Evolutionary conservation across 2,113 vertebrate species (phyloP).

Genomic region (Scomber scombrus): DNA sequence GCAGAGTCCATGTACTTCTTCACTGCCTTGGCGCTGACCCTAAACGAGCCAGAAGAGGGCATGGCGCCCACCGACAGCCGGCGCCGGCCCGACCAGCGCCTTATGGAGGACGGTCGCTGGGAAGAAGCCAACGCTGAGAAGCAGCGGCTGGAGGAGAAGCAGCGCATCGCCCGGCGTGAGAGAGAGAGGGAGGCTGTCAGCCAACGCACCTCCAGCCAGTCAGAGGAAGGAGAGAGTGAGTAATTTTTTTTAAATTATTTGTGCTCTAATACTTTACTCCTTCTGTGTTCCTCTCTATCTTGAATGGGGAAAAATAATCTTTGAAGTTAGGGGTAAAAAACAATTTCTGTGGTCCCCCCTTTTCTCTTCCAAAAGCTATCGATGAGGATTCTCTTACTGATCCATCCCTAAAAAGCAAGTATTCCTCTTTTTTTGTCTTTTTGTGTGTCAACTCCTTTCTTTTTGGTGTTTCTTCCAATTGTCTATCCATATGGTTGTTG

Average conservation of each 20-base stretch:
- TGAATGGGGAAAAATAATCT: constrained; percentile 35
- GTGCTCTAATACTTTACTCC: neutral
- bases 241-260: neutral
- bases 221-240: constrained; percentile 84
- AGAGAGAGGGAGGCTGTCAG: constrained; percentile 89
- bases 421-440: constrained; percentile 50
- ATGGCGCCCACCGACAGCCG: constrained; percentile 95
- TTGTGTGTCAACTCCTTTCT: neutral
- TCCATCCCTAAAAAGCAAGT: constrained; percentile 85
- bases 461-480: neutral
- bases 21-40: constrained; percentile 91
- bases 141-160: constrained; percentile 97
- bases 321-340: constrained; percentile 57
- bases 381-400: constrained; percentile 85
- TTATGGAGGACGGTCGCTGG: constrained; percentile 98
- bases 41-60: constrained; percentile 90
- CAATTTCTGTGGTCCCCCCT: constrained; percentile 59
- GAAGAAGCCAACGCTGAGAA: constrained; percentile 96
- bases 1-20: constrained; percentile 98
- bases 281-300: constrained; percentile 21
- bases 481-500: neutral
- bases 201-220: constrained; percentile 81
- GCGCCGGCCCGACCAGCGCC: constrained; percentile 91
- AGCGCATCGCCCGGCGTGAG: constrained; percentile 88
- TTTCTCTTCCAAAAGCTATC: constrained; percentile 82